Conservation (phyloP, 2,888 invertebrate species). For the Limnephilus rhombicus region DNA sequence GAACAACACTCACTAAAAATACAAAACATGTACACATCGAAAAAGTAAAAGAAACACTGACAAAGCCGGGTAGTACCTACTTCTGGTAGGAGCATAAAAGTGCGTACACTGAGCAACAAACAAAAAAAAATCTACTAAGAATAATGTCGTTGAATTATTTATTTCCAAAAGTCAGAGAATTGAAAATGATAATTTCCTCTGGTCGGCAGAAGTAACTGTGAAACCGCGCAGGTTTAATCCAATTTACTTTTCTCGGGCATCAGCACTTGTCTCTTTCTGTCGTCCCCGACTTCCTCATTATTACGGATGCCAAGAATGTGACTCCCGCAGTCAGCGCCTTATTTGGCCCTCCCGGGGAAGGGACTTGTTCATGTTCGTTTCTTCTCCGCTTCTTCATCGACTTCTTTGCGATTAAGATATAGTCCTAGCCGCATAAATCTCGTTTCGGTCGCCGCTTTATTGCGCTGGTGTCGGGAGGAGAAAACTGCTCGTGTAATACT, state of each 20-base stretch:
- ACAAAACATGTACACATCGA: neutral
- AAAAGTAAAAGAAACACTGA: neutral
- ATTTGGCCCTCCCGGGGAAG: neutral
- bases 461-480: neutral
- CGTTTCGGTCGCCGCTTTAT: conserved; percentile 3
- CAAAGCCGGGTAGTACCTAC: neutral
- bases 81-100: neutral
- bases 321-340: conserved; percentile 22
- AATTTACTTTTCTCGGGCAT: conserved; percentile 22
- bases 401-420: conserved; percentile 40
- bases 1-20: neutral
- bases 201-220: neutral
- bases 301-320: conserved; percentile 29
- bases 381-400: neutral
- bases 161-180: neutral
- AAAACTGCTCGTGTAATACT: too few species aligned
- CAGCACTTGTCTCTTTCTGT: conserved; percentile 11
- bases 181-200: neutral
- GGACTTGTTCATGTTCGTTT: neutral
- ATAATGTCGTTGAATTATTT: neutral
- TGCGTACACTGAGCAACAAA: too few species aligned
- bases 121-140: neutral
- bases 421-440: conserved; percentile 36
- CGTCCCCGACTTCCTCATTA: conserved; percentile 32
- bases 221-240: neutral